These are phyloP conservation scores for Philaethria dido DNA, from an alignment of 2,888 invertebrate genomes.

Conservation along the genomic window DNA sequence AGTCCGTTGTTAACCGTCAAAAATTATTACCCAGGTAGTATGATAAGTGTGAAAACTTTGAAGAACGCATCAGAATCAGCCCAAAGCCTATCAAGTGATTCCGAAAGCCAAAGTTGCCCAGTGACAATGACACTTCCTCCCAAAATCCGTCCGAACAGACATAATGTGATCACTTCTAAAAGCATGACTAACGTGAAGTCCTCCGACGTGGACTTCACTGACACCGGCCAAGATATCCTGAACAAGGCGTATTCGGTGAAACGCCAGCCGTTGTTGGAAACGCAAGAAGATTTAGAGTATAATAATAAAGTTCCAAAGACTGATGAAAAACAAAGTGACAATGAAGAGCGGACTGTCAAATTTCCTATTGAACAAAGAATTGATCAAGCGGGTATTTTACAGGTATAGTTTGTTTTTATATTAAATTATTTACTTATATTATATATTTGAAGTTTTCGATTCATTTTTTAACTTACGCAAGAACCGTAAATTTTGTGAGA, in stretches of 20 bases:
- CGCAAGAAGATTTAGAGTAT: conserved; percentile 73
- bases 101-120: conserved; percentile 84
- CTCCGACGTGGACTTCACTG: conserved; percentile 72
- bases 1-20: conserved; percentile 87
- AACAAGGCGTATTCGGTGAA: conserved; percentile 71
- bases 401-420: conserved; percentile 74
- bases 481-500: too few species aligned
- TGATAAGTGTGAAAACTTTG: conserved; percentile 85
- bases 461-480: too few species aligned
- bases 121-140: conserved; percentile 76
- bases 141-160: conserved; percentile 76
- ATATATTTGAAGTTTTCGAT: too few species aligned
- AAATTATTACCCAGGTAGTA: conserved; percentile 84
- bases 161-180: conserved; percentile 81
- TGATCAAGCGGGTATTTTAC: conserved; percentile 84
- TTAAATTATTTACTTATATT: too few species aligned
- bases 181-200: conserved; percentile 86
- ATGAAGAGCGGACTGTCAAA: conserved; percentile 55
- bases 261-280: conserved; percentile 76
- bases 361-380: conserved; percentile 55
- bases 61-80: conserved; percentile 86
- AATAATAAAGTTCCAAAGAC: conserved; percentile 81
- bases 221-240: conserved; percentile 70
- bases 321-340: conserved; percentile 62
- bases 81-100: conserved; percentile 87